Percentiles rank a stretch among this genome's conserved stretches.
Evolutionary conservation across 2,888 invertebrate species (phyloP).

Genomic region (Patella depressa): DNA sequence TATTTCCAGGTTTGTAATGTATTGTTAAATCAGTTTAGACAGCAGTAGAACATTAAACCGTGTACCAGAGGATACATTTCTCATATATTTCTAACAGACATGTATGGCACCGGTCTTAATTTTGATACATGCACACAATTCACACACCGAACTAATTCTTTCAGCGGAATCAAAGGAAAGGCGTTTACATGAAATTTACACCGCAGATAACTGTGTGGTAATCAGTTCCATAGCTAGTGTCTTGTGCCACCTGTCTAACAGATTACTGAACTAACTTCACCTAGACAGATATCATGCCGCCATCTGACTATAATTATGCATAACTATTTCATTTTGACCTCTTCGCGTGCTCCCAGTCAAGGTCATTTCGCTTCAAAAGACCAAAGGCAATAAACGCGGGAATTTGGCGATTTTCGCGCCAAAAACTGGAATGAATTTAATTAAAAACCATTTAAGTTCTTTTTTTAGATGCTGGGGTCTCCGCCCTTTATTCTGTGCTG

Average conservation of each 20-base stretch:
- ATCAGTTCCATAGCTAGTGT: neutral
- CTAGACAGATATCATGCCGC: conserved; percentile 1
- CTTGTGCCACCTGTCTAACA: conserved; percentile 1
- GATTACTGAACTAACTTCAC: neutral
- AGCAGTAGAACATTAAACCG: too few species aligned
- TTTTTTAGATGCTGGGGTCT: neutral
- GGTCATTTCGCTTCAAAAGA: conserved; percentile 1
- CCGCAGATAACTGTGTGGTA: neutral
- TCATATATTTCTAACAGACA: too few species aligned
- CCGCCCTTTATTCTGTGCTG: neutral
- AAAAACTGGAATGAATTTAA: neutral
- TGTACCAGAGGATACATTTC: too few species aligned
- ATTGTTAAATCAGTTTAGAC: too few species aligned
- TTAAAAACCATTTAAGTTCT: too few species aligned
- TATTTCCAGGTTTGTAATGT: too few species aligned
- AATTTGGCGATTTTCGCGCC: conserved; percentile 7
- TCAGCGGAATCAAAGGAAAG: neutral
- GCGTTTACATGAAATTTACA: neutral
- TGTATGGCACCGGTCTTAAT: too few species aligned
- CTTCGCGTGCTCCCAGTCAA: conserved; percentile 2
- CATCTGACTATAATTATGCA: conserved; percentile 3
- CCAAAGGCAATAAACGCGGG: neutral
- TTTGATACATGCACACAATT: too few species aligned
- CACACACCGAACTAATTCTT: neutral
- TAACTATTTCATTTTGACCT: neutral